Evolutionary conservation across 2,113 vertebrate species (phyloP), one percentile per base, ranked within the genome.

Genomic region (Lanius collurio): DNA sequence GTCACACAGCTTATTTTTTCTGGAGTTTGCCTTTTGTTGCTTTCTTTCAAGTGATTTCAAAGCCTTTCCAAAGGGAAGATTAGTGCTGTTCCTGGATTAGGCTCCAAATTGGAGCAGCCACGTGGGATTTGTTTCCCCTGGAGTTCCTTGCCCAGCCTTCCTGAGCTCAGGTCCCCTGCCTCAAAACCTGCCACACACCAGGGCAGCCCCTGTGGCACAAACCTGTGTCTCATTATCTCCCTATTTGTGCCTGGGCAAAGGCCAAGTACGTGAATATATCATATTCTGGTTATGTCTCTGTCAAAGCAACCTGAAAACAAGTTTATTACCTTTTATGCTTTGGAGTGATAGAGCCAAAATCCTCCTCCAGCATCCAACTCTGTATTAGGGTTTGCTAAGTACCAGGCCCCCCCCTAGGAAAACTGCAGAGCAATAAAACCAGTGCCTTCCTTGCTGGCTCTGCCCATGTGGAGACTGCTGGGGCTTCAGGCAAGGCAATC

Each of bases 1-100:
- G 52, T 93, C 87, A 62, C 12, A 14, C 28, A 74, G 71, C 15
- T 69, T 81, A 73, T 49, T 77, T 91, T 88, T 56, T 17, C 28
- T 76, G 31, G 80, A 83, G 16, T 75, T 87, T 96, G 90, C 20
- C 77, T 92, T 94, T 91, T 90, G 87, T 76, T 88, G n/a, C 57
- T 73, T 95, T 15, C 75, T 94, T 97, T 87, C 81, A 92, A 89
- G 81, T 37, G 11, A 33, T 92, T 97, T 93, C 69, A 95, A 49
- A 97, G 80, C 24, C 49, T 88, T 87, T 97, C 96, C 46, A 78
- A 86, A 96, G 78, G 63, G 59, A 83, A 83, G 83, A 89, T 75
- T 56, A 77, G 16, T 53, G 39, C 53, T 50, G 13, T 47, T 91
- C 24, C 50, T 35, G 49, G 92, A n/a, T 27, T 70, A 20, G 0